These are phyloP conservation scores for Beris morrisii DNA, from an alignment of 2,888 invertebrate genomes.

Conservation along the genomic window DNA sequence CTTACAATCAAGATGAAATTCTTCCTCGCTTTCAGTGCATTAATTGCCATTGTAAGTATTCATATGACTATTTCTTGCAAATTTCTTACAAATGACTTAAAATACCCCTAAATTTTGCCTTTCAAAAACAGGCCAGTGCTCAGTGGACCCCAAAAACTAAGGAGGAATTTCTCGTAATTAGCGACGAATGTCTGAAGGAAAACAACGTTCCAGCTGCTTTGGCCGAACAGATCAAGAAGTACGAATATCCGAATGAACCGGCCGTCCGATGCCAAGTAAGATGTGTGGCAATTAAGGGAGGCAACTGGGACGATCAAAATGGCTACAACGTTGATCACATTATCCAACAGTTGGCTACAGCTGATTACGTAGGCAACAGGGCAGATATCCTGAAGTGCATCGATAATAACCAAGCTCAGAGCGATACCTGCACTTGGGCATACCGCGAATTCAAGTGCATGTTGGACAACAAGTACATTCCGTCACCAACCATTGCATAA, in stretches of 20 bases:
- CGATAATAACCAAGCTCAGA: background rate
- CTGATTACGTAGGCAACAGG: background rate
- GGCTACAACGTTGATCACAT: slow-evolving; percentile 2
- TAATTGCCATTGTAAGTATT: no score
- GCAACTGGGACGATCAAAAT: background rate
- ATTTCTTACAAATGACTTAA: no score
- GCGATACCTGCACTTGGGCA: slow-evolving; percentile 3
- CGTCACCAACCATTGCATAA: no score
- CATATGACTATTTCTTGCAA: no score
- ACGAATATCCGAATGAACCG: slow-evolving; percentile 17
- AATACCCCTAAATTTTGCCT: no score
- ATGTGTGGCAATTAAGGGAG: slow-evolving; percentile 1
- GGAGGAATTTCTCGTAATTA: slow-evolving; percentile 2
- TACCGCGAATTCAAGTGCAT: slow-evolving; percentile 23
- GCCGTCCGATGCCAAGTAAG: slow-evolving; percentile 11
- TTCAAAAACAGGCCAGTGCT: no score
- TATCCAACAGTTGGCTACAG: background rate
- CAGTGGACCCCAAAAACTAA: background rate
- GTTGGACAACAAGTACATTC: slow-evolving; percentile 7
- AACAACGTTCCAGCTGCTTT: background rate
- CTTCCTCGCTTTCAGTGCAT: no score
- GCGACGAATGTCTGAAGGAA: slow-evolving; percentile 16
- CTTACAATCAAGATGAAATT: no score
- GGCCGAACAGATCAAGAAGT: slow-evolving; percentile 20
- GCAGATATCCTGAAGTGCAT: slow-evolving; percentile 12